Percentiles rank a stretch among this genome's conserved stretches.
Evolutionary conservation across 2,888 invertebrate species (phyloP).

Genomic region (Phyllotreta cruciferae): DNA sequence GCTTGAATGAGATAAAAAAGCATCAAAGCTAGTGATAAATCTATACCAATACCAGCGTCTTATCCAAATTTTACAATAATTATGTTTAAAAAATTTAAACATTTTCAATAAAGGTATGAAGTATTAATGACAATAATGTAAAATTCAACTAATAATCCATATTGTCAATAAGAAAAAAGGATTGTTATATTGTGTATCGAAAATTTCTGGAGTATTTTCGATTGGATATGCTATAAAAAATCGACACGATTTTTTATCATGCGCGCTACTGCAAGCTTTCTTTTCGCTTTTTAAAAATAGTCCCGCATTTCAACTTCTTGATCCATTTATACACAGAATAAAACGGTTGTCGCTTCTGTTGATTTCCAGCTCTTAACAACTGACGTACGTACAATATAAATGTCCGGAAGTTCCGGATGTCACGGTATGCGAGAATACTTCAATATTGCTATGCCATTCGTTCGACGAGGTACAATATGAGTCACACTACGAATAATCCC

Average conservation of each 20-base stretch:
- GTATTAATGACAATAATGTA: too few species aligned
- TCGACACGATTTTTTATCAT: background rate
- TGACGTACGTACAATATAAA: slow-evolving; percentile 30
- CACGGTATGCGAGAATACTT: slow-evolving; percentile 16
- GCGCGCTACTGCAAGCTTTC: slow-evolving; percentile 9
- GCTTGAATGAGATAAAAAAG: slow-evolving; percentile 5
- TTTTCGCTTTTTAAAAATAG: slow-evolving; percentile 10
- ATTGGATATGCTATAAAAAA: too few species aligned
- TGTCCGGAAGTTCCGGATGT: slow-evolving; percentile 42
- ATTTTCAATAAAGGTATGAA: too few species aligned
- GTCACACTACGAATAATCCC: too few species aligned
- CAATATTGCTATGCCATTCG: slow-evolving; percentile 6
- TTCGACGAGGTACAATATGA: slow-evolving; percentile 1
- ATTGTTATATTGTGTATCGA: too few species aligned
- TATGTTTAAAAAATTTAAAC: too few species aligned
- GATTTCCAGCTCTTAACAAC: slow-evolving; percentile 32
- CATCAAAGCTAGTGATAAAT: slow-evolving; percentile 8
- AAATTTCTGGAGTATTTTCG: too few species aligned
- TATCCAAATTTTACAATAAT: too few species aligned
- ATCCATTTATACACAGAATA: slow-evolving; percentile 30
- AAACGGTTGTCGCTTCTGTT: slow-evolving; percentile 29
- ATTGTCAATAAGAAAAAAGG: too few species aligned
- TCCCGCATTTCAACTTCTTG: slow-evolving; percentile 27
- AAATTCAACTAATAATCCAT: too few species aligned
- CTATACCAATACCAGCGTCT: background rate